phyloP scores from a whole-genome alignment of 2,113 vertebrate genomes.

The Macquaria australasica region DNA sequence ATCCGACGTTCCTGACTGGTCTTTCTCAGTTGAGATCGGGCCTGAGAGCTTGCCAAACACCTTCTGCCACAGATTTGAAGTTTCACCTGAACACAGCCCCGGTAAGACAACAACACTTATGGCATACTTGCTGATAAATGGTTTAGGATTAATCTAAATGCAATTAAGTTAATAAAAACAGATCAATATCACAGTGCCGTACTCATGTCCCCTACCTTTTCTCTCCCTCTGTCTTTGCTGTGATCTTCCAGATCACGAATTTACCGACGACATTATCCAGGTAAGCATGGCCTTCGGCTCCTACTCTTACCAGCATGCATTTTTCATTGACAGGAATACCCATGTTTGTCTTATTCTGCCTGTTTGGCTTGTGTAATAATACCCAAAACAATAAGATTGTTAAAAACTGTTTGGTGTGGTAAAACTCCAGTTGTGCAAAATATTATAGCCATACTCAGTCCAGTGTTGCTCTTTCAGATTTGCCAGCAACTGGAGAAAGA shows the following conservation, averaged over 20 bases:
- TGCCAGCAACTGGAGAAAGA: constrained; percentile 80
- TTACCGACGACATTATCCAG: constrained; percentile 72
- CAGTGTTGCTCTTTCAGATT: constrained; percentile 80
- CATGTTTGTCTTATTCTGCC: constrained; percentile 61
- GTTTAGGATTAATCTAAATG: background rate
- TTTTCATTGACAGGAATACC: constrained; percentile 82
- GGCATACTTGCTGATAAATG: background rate
- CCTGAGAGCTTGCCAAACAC: constrained; percentile 26
- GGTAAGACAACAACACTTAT: constrained; percentile 66
- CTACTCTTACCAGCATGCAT: constrained; percentile 32
- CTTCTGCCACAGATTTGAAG: constrained; percentile 72
- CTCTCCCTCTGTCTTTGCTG: constrained; percentile 18
- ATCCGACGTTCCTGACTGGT: constrained; percentile 65
- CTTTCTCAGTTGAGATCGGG: constrained; percentile 57
- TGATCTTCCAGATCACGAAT: constrained; percentile 59
- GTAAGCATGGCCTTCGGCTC: constrained; percentile 67
- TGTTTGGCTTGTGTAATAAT: constrained; percentile 27
- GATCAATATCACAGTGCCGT: background rate
- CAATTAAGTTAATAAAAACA: background rate
- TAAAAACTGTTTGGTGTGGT: constrained; percentile 12
- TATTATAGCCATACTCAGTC: constrained; percentile 54
- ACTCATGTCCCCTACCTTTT: constrained; percentile 24
- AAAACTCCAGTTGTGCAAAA: constrained; percentile 34
- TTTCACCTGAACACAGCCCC: constrained; percentile 76
- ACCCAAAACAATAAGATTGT: constrained; percentile 4